phyloP scores from a whole-genome alignment of 2,888 invertebrate genomes.

The Malacosoma neustria region DNA sequence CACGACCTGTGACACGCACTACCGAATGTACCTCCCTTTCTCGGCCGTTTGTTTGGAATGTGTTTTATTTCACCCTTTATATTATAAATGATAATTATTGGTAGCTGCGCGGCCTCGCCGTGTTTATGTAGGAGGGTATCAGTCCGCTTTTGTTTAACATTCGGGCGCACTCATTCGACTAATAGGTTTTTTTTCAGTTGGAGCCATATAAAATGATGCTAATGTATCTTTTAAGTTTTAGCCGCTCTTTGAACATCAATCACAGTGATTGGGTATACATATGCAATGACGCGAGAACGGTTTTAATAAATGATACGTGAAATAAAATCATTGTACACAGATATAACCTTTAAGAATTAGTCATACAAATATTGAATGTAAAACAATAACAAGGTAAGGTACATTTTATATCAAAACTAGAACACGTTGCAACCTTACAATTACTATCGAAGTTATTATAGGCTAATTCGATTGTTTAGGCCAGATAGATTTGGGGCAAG shows the following conservation, averaged over 20 bases:
- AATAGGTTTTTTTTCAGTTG: slow-evolving; percentile 61
- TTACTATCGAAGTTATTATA: slow-evolving; percentile 41
- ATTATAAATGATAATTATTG: slow-evolving; percentile 62
- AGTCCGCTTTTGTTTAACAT: slow-evolving; percentile 48
- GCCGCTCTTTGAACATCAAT: slow-evolving; percentile 37
- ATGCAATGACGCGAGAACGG: slow-evolving; percentile 4
- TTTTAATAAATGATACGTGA: slow-evolving; percentile 18
- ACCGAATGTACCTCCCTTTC: slow-evolving; percentile 48
- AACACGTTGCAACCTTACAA: slow-evolving; percentile 4
- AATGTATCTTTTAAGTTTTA: slow-evolving; percentile 40
- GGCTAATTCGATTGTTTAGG: slow-evolving; percentile 67
- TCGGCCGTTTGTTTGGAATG: slow-evolving; percentile 45
- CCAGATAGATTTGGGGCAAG: slow-evolving; percentile 56
- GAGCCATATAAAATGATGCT: slow-evolving; percentile 53
- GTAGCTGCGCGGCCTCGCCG: slow-evolving; percentile 31
- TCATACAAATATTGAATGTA: background rate
- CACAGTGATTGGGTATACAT: slow-evolving; percentile 31
- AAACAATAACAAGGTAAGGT: background rate
- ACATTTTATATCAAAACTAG: background rate
- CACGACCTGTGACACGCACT: slow-evolving; percentile 72
- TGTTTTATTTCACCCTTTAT: slow-evolving; percentile 61
- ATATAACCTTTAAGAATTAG: slow-evolving; percentile 1
- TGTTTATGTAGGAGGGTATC: slow-evolving; percentile 41
- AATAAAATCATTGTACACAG: slow-evolving; percentile 3
- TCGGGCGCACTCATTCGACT: slow-evolving; percentile 45